Base-by-base conservation (phyloP, 2,113 vertebrate genomes). In the Serilophus lunatus region DNA sequence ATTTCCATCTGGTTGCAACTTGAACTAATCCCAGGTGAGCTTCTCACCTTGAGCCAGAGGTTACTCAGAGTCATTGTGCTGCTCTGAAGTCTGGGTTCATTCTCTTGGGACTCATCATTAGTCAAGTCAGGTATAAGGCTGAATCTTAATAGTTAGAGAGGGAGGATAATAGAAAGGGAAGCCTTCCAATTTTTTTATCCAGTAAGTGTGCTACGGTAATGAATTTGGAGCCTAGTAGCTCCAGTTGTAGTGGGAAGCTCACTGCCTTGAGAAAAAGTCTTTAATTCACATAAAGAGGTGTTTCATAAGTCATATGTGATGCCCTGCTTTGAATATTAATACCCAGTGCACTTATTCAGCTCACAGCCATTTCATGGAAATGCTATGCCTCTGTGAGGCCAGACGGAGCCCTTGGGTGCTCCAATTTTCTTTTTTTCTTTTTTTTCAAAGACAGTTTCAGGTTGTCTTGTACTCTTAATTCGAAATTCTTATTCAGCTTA, bases 261-360 rank as follows among this genome's bases (percentile, higher is more conserved):
- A 33, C 56, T 92, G 76, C 76, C 47, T 88, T 71, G 44, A 88
- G 69, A 95, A 69, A 49, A 82, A 44, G 82, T 86, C 92, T 97
- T 93, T 96, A 93, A 95, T 96, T 69, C 77, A 90, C 92, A 86
- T 57, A 90, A 88, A 86, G 82, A 88, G 64, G 80, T 92, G 76
- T 94, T 96, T 96, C 90, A 93, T 90, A 93, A 95, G 93, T 82
- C 61, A 22, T 86, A 79, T 69, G 90, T 49, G 86, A 84, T 93
- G 85, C 23, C 72, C 69, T 93, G 80, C 69, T 97, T 96, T 95
- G 94, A 95, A 95, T 93, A 96, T 94, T 96, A 96, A 94, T 94
- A 92, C 22, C 36, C 40, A 88, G 60, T 78, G 42, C 12, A 7
- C 61, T 96, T 86, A 90, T 90, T 90, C 95, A 95, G 91, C 84